Evolutionary conservation across 1,140 invertebrate genomes (phyloP), one percentile per base, ranked within the genome.

Genomic region (Scaptomyza pallida): DNA sequence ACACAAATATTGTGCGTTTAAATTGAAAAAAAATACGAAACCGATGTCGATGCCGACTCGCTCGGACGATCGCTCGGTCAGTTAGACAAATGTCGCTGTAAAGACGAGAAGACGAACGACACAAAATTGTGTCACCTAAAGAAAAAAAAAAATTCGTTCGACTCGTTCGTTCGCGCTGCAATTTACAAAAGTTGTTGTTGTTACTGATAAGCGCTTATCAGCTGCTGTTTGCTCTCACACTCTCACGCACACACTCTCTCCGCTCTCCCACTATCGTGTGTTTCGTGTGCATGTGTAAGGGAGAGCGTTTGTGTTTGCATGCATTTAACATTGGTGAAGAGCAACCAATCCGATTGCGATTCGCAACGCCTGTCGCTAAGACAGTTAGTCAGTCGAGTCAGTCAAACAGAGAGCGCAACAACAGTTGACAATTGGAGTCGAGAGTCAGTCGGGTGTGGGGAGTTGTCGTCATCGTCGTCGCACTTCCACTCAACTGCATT

Each of bases 151-250:
- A 6, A n/a, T n/a, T n/a, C n/a, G n/a, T n/a, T n/a, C n/a, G n/a
- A n/a, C n/a, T n/a, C n/a, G n/a, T n/a, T n/a, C n/a, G 23, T 4
- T 26, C 6, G 23, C 23, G 60, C 47, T 72, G 54, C 62, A 67
- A 47, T 64, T n/a, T 48, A 45, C 26, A 30, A 48, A 52, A 52
- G 43, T 21, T n/a, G 35, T 41, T 37, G 43, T 17, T 15, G 10
- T 10, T 47, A 35, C 75, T 82, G 79, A 82, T 82, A 82, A 82
- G 81, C 75, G 81, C 79, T 82, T 83, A 82, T 82, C 79, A 82
- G 71, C 70, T 71, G 23, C 45, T 40, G 9, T 35, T 67, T 41
- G 62, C 52, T 23, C 37, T 33, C 33, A n/a, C 54, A 51, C 54
- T 56, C 52, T 43, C 55, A 16, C 16, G 48, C 44, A 56, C 40